A percentile compares a stretch with the other conserved stretches of the same genome.
Evolutionary conservation across 1,140 invertebrate genomes (phyloP).

Genomic region (Scaptomyza hsui): DNA sequence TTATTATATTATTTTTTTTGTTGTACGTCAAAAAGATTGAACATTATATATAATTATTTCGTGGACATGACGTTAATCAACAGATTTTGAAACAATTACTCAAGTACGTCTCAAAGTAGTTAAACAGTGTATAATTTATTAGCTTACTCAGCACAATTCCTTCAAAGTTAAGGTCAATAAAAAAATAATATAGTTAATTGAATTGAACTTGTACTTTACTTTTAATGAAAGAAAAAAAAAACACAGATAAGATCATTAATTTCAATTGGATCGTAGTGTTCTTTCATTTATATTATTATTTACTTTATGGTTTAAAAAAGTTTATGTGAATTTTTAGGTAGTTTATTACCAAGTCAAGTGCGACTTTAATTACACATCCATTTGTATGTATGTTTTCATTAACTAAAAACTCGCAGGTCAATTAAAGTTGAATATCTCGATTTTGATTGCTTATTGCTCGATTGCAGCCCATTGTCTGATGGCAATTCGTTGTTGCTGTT

Average conservation of each 20-base stretch:
- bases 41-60: slow-evolving; percentile 23
- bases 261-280: neutral
- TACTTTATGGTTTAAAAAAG: slow-evolving; percentile 7
- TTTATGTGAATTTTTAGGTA: slow-evolving; percentile 18
- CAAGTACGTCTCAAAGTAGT: neutral
- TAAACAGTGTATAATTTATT: neutral
- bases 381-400: slow-evolving; percentile 27
- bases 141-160: neutral
- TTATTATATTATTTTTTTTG: neutral
- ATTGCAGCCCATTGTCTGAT: slow-evolving; percentile 62
- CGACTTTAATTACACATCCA: slow-evolving; percentile 22
- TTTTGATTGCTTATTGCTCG: slow-evolving; percentile 65
- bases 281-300: neutral
- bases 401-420: slow-evolving; percentile 50
- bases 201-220: neutral
- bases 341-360: slow-evolving; percentile 26
- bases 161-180: neutral
- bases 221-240: neutral
- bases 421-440: slow-evolving; percentile 69
- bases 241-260: neutral
- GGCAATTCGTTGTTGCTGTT: slow-evolving; percentile 26
- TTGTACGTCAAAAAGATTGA: neutral
- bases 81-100: neutral
- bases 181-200: neutral
- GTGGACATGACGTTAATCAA: neutral